Evolutionary conservation across 2,888 invertebrate genomes (phyloP).

Genomic region (Muschampia plurimacula): DNA sequence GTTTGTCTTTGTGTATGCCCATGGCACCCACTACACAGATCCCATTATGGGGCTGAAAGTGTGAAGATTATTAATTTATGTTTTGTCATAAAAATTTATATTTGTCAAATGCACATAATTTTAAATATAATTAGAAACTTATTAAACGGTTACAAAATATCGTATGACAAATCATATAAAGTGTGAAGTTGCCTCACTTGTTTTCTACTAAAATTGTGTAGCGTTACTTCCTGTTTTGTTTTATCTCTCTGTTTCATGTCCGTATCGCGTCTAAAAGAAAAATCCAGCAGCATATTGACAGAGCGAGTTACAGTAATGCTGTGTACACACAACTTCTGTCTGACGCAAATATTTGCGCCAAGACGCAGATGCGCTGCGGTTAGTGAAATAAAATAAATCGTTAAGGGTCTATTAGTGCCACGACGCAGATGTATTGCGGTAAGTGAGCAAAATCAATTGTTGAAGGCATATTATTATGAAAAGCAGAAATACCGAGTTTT

Average conservation of each 20-base stretch:
- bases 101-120: too few species aligned
- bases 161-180: too few species aligned
- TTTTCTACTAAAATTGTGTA: too few species aligned
- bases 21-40: too few species aligned
- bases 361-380: slow-evolving; percentile 30
- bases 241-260: background rate
- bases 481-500: too few species aligned
- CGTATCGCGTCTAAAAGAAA: slow-evolving; percentile 12
- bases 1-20: too few species aligned
- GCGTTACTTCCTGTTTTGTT: background rate
- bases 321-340: slow-evolving; percentile 31
- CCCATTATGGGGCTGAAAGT: too few species aligned
- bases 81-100: too few species aligned
- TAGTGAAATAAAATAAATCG: slow-evolving; percentile 8
- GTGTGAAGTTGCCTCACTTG: too few species aligned
- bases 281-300: slow-evolving; percentile 31
- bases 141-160: too few species aligned
- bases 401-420: background rate
- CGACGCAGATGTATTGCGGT: background rate
- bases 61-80: too few species aligned
- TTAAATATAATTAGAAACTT: too few species aligned
- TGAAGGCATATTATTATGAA: background rate
- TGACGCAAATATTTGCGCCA: slow-evolving; percentile 29
- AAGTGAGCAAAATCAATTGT: background rate
- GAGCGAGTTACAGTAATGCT: slow-evolving; percentile 23